Evolutionary conservation across 2,113 vertebrate species (phyloP).

Genomic region (Penelope pileata): DNA sequence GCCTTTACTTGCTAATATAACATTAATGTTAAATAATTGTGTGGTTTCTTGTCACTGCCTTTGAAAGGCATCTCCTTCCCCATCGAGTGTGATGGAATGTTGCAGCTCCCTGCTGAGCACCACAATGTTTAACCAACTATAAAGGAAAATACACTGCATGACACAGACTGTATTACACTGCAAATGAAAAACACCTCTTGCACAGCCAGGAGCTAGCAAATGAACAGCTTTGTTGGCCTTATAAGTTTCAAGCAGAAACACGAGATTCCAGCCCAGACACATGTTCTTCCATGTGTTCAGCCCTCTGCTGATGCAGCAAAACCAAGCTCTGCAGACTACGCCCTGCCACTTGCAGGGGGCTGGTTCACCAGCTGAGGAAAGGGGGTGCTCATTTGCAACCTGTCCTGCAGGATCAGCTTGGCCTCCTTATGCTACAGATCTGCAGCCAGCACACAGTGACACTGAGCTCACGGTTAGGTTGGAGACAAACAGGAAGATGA

Average conservation of each 20-base stretch:
- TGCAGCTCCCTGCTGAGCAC: not conserved
- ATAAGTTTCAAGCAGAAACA: not conserved
- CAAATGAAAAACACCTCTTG: not conserved
- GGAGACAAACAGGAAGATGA: not conserved
- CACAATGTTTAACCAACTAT: not conserved
- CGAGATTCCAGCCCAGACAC: not conserved
- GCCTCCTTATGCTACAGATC: not conserved
- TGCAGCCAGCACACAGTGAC: not conserved
- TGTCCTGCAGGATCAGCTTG: not conserved
- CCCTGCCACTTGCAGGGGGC: fast-evolving
- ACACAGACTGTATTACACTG: not conserved
- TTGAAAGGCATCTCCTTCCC: not conserved
- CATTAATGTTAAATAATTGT: not conserved
- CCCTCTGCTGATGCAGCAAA: not conserved
- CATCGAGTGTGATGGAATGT: not conserved
- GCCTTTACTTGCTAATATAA: not conserved
- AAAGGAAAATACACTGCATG: not conserved
- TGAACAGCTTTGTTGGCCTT: not conserved
- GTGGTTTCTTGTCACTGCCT: not conserved
- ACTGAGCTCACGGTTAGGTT: not conserved
- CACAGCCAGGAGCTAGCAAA: not conserved
- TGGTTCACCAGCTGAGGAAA: not conserved
- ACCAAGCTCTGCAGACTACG: not conserved
- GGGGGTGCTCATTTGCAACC: not conserved
- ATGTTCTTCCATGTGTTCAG: not conserved